phyloP scores from a whole-genome alignment of 2,888 invertebrate genomes.

The Chymomyza caudatula region DNA sequence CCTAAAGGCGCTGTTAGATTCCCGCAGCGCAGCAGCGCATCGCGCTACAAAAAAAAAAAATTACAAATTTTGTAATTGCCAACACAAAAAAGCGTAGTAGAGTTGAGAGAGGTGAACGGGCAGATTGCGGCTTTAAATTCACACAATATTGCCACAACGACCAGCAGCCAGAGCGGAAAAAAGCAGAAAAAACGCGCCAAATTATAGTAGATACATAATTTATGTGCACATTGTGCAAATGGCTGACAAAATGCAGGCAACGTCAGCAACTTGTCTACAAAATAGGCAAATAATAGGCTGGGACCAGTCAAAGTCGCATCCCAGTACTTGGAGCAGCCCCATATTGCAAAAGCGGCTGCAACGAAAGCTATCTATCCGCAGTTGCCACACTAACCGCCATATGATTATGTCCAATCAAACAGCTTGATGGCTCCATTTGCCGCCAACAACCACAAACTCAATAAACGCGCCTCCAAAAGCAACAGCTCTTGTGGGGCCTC shows the following conservation, averaged over 20 bases:
- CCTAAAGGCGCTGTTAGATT: conserved; percentile 50
- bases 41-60: conserved; percentile 51
- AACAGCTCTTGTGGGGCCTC: background rate
- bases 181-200: conserved; percentile 48
- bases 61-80: conserved; percentile 69
- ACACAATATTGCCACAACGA: conserved; percentile 42
- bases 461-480: background rate
- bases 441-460: conserved; percentile 5
- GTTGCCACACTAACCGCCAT: conserved; percentile 27
- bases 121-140: conserved; percentile 27
- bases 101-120: background rate
- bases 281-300: conserved; percentile 5
- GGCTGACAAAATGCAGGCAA: conserved; percentile 59
- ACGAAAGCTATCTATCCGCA: conserved; percentile 9
- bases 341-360: background rate
- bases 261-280: conserved; percentile 25
- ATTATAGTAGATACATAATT: conserved; percentile 53
- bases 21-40: conserved; percentile 55
- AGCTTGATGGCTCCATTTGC: conserved; percentile 19
- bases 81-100: conserved; percentile 56
- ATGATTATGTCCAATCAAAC: conserved; percentile 36
- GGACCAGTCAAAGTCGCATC: background rate
- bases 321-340: background rate
- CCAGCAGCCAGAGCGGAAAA: conserved; percentile 20
- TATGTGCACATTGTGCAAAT: conserved; percentile 65